Base-by-base conservation (phyloP, 2,888 invertebrate species). In the Iselma pallidipennis region DNA sequence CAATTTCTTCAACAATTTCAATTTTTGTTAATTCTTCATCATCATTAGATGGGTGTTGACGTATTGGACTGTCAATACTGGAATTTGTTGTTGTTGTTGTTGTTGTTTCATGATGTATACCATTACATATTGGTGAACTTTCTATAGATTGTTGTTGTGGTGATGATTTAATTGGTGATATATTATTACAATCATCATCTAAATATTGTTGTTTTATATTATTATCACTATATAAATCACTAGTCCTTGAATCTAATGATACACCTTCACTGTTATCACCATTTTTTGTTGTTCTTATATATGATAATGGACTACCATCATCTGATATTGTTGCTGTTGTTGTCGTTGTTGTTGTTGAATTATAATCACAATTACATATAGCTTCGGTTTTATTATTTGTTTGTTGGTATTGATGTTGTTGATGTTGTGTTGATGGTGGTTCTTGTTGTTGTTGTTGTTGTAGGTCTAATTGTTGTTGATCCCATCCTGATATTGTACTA, bases 401-500 rank as follows among this genome's bases (percentile, higher is more conserved):
- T 75, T 74, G 55, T 42, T 42, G 42, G 16, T 42, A 19, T 42
- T 45, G 21, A 12, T 31, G 7, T 63, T 87, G 90, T 33, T 91
- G 88, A 78, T 95, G 94, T 94, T 94, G 94, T 57, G 97, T 97
- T 0, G 96, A 96, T 75, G 97, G 55, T 42, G 16, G 42, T 42
- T 42, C 19, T 42, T 45, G 21, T 23, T 31, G 7, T 63, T 87
- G 90, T 33, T 91, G 88, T 78, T 95, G 94, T 94, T 94, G 94
- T 57, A 97, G n/a, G n/a, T n/a, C n/a, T 97, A 0, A 96, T 69
- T 79, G 28, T 63, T 87, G 90, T 33, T 91, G 88, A 79, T 95
- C 94, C 94, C 94, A 94, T 57, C 97, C 97, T 0, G 96, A 96
- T 75, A 97, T 97, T 50, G 97, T 98, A 79, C 95, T 96, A 70